Conservation (phyloP, 2,888 invertebrate species). For the Camptogramma bilineatum region DNA sequence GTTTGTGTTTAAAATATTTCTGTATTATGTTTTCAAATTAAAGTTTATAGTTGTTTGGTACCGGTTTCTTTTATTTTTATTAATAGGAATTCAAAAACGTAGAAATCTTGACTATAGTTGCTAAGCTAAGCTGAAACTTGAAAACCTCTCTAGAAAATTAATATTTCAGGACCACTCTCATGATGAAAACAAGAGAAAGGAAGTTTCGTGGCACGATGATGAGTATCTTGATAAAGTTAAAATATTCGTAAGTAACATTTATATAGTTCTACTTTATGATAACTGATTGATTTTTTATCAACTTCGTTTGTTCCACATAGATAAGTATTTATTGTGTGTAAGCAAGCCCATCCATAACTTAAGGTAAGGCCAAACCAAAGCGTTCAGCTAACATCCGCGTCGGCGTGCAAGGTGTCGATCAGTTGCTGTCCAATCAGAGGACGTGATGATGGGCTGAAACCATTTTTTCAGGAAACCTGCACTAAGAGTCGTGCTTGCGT, state of each 20-base stretch:
- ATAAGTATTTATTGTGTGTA: too few species aligned
- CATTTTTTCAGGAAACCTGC: conserved; percentile 50
- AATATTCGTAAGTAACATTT: conserved; percentile 49
- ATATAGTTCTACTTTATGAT: background rate
- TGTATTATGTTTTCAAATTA: conserved; percentile 42
- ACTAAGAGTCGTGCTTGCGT: conserved; percentile 49
- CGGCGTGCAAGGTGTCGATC: too few species aligned
- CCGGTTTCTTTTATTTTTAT: conserved; percentile 14
- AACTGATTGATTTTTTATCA: too few species aligned
- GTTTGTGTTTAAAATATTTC: conserved; percentile 37
- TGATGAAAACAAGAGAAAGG: conserved; percentile 53
- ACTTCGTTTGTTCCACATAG: too few species aligned
- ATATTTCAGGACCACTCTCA: conserved; percentile 43
- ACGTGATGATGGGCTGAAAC: too few species aligned
- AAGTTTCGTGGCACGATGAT: conserved; percentile 56
- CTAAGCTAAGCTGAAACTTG: background rate
- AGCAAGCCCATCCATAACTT: too few species aligned
- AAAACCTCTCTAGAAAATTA: background rate
- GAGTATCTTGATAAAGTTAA: conserved; percentile 51
- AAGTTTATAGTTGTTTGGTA: conserved; percentile 28
- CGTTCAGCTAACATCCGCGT: too few species aligned
- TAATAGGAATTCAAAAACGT: background rate
- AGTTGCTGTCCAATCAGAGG: too few species aligned
- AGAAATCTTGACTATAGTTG: background rate
- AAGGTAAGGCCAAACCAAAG: too few species aligned